Evolutionary conservation across 2,797 vertebrate species (phyloP), one percentile per base, ranked within the genome.

Genomic region (Remorina albescens): DNA sequence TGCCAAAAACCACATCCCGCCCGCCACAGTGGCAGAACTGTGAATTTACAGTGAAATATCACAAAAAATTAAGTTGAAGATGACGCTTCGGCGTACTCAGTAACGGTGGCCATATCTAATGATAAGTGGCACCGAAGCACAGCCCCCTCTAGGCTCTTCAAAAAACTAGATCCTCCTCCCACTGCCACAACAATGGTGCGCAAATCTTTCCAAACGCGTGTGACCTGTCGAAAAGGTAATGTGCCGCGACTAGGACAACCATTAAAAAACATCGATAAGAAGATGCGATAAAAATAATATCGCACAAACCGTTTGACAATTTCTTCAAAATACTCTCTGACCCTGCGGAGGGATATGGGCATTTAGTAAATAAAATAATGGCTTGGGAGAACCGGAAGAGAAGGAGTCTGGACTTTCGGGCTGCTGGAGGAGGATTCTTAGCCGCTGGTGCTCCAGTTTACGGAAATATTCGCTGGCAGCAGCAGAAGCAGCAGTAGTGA

Each of bases 331-430:
- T 93, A 93, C 93, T 94, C 89, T 89, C 91, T 95, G 95, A 94
- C 94, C 94, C 94, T 80, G 95, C 95, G 95, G 93, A 96, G 64
- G 78, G 88, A 95, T 95, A 94, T 81, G 78, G 84, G 86, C 90
- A 93, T 94, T 94, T 94, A 94, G 93, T 95, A 95, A 94, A 95
- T 95, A 94, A 95, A 92, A 93, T 94, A 94, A 93, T 92, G 93
- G 92, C 74, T 70, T 39, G 47, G 76, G 90, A 39, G 4, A 34
- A 32, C 2, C 21, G 1, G 0, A 94, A 95, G 89, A 91, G 30
- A 57, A 37, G 94, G 92, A 71, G 25, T 10, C 50, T 89, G 89
- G 86, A 86, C 18, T 11, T 1, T 0, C 4, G 21, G 5, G 7
- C 5, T 5, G 28, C 5, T 2, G 88, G 87, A 92, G n/a, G 34